phyloP scores from a whole-genome alignment of 64 coral and sea anemone species.

The Anthopleura sola region DNA sequence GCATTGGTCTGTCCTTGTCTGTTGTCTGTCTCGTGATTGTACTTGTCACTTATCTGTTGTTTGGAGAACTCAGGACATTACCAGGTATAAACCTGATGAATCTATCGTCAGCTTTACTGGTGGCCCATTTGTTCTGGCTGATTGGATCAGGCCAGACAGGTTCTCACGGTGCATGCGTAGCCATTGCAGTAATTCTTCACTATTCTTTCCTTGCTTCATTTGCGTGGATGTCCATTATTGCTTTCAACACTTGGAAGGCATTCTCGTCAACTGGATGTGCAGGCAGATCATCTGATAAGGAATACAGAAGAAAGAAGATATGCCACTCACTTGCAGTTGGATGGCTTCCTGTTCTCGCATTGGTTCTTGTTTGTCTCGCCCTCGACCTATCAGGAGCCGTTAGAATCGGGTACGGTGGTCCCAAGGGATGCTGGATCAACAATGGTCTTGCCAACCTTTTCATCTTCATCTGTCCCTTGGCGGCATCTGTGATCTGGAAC shows the following conservation, averaged over 20 bases:
- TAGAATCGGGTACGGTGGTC: constrained; percentile 22
- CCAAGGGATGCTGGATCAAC: constrained; percentile 50
- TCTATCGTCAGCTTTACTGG: constrained; percentile 17
- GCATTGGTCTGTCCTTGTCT: constrained; percentile 25
- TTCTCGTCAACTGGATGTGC: constrained; percentile 21
- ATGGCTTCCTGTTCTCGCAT: constrained; percentile 13
- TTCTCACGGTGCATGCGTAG: constrained; percentile 8
- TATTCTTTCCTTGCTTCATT: constrained; percentile 35
- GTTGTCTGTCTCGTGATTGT: constrained; percentile 15
- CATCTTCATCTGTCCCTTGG: constrained; percentile 17
- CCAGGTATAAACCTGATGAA: constrained; percentile 46
- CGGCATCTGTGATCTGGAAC: not conserved
- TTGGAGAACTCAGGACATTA: constrained; percentile 37
- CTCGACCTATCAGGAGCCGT: constrained; percentile 17
- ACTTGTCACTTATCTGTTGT: constrained; percentile 34
- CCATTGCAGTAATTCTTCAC: constrained; percentile 41
- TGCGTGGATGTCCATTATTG: constrained; percentile 53
- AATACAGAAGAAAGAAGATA: not conserved
- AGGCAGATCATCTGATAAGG: not conserved
- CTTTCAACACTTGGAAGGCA: constrained; percentile 33
- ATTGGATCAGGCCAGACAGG: constrained; percentile 1
- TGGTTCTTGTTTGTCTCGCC: not conserved
- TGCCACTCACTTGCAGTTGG: not conserved
- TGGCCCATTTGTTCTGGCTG: constrained; percentile 10
- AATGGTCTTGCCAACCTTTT: constrained; percentile 18